Evolutionary conservation across 2,888 invertebrate genomes (phyloP), one percentile per base, ranked within the genome.

Genomic region (Volucella inanis): DNA sequence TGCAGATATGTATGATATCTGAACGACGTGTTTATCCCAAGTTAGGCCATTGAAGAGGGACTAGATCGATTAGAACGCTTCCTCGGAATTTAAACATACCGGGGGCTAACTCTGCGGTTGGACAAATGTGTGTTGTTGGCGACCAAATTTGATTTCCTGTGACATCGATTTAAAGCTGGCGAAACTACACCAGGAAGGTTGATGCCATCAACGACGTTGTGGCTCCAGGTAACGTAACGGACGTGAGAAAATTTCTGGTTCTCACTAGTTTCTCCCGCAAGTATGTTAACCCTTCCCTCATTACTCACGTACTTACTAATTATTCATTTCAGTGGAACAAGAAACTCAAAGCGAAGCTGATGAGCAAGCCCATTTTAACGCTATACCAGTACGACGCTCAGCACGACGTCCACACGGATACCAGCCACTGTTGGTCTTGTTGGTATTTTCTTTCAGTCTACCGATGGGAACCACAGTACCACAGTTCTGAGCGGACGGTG

Each of bases 391-490:
- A 47, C 12, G 55, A 18, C 0, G 79, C 76, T 2, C 41, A 71
- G n/a, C 88, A 87, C 55, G 85, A 88, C 31, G 83, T 88, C 0
- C 87, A 88, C 54, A 88, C 85, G 0, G 87, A 87, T 59, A 87
- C 87, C 1, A 78, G 86, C 49, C 47, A 67, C 11, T n/a, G 8
- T 84, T n/a, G 87, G 87, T 9, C 52, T 88, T 1, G 87, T 87
- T 14, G 88, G 74, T 11, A 71, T 88, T 9, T 49, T 88, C 1
- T 45, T 88, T 11, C 87, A 87, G 62, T 81, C 78, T 0, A 47
- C 11, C 0, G 75, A 77, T 68, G 67, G 62, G 0, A 86, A n/a
- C n/a, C n/a, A n/a, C n/a, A n/a, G n/a, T n/a, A n/a, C n/a, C n/a
- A n/a, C n/a, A n/a, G n/a, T n/a, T n/a, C n/a, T n/a, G n/a, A n/a